phyloP scores from a whole-genome alignment of 2,797 vertebrate genomes.

The Onychomys torridus region DNA sequence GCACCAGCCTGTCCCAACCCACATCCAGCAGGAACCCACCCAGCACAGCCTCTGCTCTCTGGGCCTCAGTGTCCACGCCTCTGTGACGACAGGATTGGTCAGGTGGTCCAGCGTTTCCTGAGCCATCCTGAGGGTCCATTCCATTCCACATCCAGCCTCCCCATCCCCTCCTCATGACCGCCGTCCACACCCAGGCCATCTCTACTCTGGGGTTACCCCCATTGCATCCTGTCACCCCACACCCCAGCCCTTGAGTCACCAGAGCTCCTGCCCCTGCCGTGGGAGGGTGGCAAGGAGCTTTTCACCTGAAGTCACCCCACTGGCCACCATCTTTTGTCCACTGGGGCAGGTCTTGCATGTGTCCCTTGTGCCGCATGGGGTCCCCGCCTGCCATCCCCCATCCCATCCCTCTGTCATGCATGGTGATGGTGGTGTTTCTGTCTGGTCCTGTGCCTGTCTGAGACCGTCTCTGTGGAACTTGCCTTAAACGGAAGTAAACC shows the following conservation, averaged over 20 bases:
- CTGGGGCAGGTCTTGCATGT: slow-evolving; percentile 65
- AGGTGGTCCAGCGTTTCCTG: neutral
- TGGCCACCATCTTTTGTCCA: neutral
- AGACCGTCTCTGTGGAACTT: slow-evolving; percentile 82
- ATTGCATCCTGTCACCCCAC: neutral
- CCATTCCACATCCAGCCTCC: neutral
- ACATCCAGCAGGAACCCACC: neutral
- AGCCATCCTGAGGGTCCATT: neutral
- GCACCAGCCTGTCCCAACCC: neutral
- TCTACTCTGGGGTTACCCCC: slow-evolving; percentile 41
- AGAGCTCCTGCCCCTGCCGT: neutral
- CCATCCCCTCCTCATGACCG: neutral
- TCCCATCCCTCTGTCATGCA: slow-evolving; percentile 73
- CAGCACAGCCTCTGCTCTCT: neutral
- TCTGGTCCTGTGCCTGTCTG: slow-evolving; percentile 73
- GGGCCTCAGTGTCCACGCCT: slow-evolving; percentile 11
- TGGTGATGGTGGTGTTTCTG: slow-evolving; percentile 75
- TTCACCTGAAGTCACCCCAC: neutral
- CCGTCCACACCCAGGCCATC: neutral
- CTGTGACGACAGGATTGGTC: neutral
- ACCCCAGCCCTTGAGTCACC: neutral
- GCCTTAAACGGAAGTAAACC: slow-evolving; percentile 87
- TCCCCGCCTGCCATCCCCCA: slow-evolving; percentile 17
- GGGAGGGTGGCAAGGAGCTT: neutral
- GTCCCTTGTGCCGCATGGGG: slow-evolving; percentile 67